A percentile compares a stretch with the other conserved stretches of the same genome.
These are phyloP conservation scores for Mimumesa dahlbomi DNA, from an alignment of 2,888 invertebrate genomes.

Conservation along the genomic window DNA sequence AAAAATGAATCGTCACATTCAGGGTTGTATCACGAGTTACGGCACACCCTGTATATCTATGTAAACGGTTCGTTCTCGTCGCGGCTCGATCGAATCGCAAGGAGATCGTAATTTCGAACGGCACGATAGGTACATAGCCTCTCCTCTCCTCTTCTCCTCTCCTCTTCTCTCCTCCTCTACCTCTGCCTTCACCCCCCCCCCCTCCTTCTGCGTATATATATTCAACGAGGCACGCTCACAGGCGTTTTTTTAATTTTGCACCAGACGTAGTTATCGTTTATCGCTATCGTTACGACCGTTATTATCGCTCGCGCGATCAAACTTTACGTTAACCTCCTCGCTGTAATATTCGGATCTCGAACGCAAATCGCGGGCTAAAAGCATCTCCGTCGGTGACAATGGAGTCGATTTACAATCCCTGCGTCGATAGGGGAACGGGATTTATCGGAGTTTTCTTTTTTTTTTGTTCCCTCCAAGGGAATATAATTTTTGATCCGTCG, in stretches of 20 bases:
- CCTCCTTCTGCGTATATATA: too few species aligned
- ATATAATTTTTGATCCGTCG: too few species aligned
- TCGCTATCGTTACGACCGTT: slow-evolving; percentile 1
- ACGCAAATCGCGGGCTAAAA: too few species aligned
- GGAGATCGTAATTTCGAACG: slow-evolving; percentile 34
- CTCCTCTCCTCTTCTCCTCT: neutral
- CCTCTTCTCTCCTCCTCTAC: neutral
- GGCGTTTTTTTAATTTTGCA: slow-evolving; percentile 25
- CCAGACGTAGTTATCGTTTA: slow-evolving; percentile 8
- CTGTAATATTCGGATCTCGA: neutral
- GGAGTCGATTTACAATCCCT: too few species aligned
- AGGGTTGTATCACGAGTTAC: too few species aligned
- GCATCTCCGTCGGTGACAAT: neutral
- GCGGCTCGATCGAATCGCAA: slow-evolving; percentile 30
- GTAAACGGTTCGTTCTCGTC: neutral
- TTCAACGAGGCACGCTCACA: neutral
- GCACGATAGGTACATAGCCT: slow-evolving; percentile 14
- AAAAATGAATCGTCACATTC: too few species aligned
- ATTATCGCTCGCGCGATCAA: slow-evolving; percentile 20
- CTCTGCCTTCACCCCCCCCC: neutral
- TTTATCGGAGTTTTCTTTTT: too few species aligned
- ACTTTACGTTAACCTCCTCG: slow-evolving; percentile 30
- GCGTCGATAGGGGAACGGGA: too few species aligned
- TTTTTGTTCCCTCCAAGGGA: too few species aligned
- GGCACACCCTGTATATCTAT: neutral